Base-by-base conservation (phyloP, 92 coral and sea anemone genomes). In the Bergia puertoricense region DNA sequence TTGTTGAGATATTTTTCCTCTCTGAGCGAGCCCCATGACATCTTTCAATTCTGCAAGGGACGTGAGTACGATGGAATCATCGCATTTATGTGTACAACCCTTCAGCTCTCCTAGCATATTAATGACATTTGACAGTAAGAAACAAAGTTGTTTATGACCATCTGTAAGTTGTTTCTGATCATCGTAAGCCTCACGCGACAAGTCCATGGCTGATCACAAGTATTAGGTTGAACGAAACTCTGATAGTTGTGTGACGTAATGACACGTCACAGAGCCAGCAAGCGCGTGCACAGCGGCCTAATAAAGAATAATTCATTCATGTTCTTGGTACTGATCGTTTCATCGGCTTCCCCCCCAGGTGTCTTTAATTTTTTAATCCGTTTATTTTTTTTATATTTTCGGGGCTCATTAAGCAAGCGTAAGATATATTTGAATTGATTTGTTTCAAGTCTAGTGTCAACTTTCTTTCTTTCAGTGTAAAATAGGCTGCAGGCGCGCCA, bases 101-200 rank as follows among this genome's bases (percentile, higher is more conserved):
- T 68, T 83, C 13, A 84, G 10, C 43, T 84, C 66, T 23, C 14
- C 72, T 36, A 72, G 72, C 79, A 84, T 2, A 72, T 22, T 51
- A 54, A 84, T 36, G 16, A 68, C 66, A 45, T 72, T 69, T 71
- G 87, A 84, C 75, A 84, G 45, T 71, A 23, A 48, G 15, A 46
- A 46, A 37, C 56, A 69, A 84, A 72, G 45, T 18, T 68, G 79
- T 46, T 84, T 51, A 5, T 22, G 38, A 30, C 36, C 76, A 43
- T 67, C 66, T 30, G 30, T 30, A 30, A 30, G 30, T 30, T 68
- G 79, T 71, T 84, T 51, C 13, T 22, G 38, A 30, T 46, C 76
- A 43, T 67, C 66, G 67, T 13, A 2, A 37, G 15, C 1, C 4
- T 84, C 43, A 48, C 36, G 38, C 46, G 23, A 20, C 23, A n/a